A percentile compares a stretch with the other conserved stretches of the same genome.
Conservation (phyloP, 2,888 invertebrate species). For the Aphelenchoides bicaudatus region DNA sequence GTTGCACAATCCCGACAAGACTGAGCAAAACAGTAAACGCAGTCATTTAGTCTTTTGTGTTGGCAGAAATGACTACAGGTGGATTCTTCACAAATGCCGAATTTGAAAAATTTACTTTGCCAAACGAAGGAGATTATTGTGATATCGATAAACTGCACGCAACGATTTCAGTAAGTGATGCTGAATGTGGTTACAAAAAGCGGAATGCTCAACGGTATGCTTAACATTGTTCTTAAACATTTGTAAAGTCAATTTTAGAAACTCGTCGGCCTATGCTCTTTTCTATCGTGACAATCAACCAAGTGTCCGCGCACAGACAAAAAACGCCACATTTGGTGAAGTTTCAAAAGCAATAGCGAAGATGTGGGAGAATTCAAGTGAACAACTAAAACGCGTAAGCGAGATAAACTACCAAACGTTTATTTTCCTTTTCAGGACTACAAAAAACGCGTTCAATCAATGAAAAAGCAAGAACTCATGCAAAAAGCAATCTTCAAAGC, state of each 20-base stretch:
- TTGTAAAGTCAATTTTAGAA: not conserved
- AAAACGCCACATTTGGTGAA: conserved; percentile 17
- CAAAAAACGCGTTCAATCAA: not conserved
- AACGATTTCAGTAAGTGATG: not conserved
- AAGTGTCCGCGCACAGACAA: not conserved
- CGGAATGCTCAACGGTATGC: not conserved
- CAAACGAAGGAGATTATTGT: not conserved
- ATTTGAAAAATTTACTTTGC: conserved; percentile 6
- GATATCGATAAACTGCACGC: not conserved
- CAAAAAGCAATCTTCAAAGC: conserved; percentile 15
- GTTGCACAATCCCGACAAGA: no score
- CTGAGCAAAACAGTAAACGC: no score
- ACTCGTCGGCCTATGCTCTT: conserved; percentile 17
- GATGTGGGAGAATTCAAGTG: conserved; percentile 13
- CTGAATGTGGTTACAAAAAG: not conserved
- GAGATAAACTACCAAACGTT: not conserved
- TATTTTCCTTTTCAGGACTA: conserved; percentile 10
- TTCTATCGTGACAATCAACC: conserved; percentile 20
- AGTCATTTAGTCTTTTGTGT: no score
- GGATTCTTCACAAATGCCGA: not conserved
- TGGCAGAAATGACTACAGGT: no score
- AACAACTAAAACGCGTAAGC: conserved; percentile 14
- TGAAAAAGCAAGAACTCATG: not conserved
- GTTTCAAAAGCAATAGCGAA: conserved; percentile 16
- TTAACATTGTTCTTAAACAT: no score